A percentile compares a stretch with the other conserved stretches of the same genome.
Evolutionary conservation across 2,888 invertebrate genomes (phyloP).

Genomic region (Drosophila barbarae): DNA sequence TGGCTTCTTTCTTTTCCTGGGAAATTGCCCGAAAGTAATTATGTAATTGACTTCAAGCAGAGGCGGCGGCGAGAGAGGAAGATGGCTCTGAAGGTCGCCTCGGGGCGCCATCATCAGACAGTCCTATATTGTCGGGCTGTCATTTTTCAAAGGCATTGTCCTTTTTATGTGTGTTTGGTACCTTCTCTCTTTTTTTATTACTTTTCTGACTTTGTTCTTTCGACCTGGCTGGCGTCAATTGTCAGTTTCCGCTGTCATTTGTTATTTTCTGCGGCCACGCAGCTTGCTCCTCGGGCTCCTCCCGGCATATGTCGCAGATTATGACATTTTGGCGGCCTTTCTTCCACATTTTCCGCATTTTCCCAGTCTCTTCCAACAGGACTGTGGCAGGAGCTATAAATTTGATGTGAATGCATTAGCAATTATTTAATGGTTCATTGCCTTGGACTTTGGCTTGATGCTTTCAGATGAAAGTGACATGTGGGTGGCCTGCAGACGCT

Average conservation of each 20-base stretch:
- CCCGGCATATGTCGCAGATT: slow-evolving; percentile 64
- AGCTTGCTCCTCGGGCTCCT: slow-evolving; percentile 10
- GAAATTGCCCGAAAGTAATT: slow-evolving; percentile 69
- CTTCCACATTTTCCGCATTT: slow-evolving; percentile 22
- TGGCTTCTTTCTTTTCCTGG: slow-evolving; percentile 52
- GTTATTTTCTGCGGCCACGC: slow-evolving; percentile 43
- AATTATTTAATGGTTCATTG: slow-evolving; percentile 62
- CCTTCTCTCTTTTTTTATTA: slow-evolving; percentile 24
- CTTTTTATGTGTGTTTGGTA: slow-evolving; percentile 32
- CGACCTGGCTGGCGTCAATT: slow-evolving; percentile 50
- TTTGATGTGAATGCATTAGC: slow-evolving; percentile 46
- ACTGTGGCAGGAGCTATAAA: slow-evolving; percentile 29
- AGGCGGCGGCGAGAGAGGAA: slow-evolving; percentile 8
- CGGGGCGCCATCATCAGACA: slow-evolving; percentile 50
- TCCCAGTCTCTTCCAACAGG: slow-evolving; percentile 11
- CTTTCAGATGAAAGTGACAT: slow-evolving; percentile 7
- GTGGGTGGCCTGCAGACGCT: background rate
- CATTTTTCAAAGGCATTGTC: slow-evolving; percentile 54
- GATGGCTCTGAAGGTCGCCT: slow-evolving; percentile 27
- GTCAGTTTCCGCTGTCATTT: slow-evolving; percentile 68
- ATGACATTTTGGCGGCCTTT: slow-evolving; percentile 66
- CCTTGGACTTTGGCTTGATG: slow-evolving; percentile 16
- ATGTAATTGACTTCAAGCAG: slow-evolving; percentile 63
- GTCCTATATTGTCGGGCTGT: slow-evolving; percentile 44
- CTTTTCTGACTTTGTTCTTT: slow-evolving; percentile 31